Percentiles rank a stretch among this genome's conserved stretches.
phyloP scores from a whole-genome alignment of 2,113 vertebrate species.

The Hemibates koningsi region DNA sequence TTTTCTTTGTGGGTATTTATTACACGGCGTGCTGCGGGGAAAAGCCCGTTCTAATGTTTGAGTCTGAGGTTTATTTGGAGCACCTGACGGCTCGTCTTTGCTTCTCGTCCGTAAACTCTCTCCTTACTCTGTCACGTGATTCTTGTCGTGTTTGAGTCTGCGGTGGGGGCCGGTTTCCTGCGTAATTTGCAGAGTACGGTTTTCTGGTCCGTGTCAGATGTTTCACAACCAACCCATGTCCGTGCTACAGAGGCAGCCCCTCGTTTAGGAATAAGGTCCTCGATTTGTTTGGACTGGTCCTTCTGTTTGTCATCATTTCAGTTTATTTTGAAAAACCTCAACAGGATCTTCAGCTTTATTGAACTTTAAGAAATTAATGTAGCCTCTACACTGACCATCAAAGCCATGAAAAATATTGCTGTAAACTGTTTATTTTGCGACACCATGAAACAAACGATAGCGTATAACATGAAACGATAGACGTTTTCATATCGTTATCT shows the following conservation, averaged over 20 bases:
- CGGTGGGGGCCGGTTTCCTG: background rate
- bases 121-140: background rate
- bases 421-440: background rate
- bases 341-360: background rate
- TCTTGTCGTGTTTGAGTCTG: background rate
- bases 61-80: rapidly evolving
- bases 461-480: too few relatives aligned
- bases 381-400: background rate
- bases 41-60: background rate
- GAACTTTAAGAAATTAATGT: background rate
- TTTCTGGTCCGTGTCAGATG: background rate
- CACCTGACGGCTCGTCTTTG: background rate
- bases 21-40: background rate
- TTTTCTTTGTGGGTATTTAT: background rate
- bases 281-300: background rate
- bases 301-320: background rate
- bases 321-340: background rate
- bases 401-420: background rate
- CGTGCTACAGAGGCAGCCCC: rapidly evolving
- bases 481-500: too few relatives aligned
- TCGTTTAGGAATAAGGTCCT: background rate
- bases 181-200: rapidly evolving
- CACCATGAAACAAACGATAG: background rate
- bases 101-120: background rate
- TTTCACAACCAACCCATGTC: background rate